Conservation (phyloP, 2,113 vertebrate species). For the Tragulus kanchil region DNA sequence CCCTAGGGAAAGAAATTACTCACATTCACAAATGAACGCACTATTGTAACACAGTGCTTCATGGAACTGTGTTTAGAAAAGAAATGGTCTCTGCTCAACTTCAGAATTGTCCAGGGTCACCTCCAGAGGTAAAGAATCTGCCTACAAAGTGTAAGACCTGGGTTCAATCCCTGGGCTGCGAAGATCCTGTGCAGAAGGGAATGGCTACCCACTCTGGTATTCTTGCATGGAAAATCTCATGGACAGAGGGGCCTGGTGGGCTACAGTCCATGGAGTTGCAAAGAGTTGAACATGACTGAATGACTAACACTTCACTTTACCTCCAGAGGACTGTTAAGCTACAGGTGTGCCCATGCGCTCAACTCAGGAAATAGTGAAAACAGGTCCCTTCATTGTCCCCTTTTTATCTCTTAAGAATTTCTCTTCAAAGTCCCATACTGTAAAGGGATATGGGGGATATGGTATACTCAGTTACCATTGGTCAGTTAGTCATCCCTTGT, state of each 20-base stretch:
- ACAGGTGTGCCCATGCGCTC: not conserved
- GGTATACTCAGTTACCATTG: not conserved
- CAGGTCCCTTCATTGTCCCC: not conserved
- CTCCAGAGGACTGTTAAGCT: not conserved
- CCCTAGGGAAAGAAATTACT: constrained; percentile 46
- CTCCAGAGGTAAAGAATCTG: not conserved
- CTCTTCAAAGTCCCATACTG: not conserved
- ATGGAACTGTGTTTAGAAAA: constrained; percentile 15
- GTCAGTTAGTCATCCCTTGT: not conserved
- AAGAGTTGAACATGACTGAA: too few relatives aligned
- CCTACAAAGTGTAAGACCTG: too few relatives aligned
- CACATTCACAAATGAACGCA: not conserved
- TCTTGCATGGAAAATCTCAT: too few relatives aligned
- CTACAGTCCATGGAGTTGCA: too few relatives aligned
- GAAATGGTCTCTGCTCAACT: constrained; percentile 15
- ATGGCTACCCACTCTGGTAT: too few relatives aligned
- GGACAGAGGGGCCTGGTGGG: too few relatives aligned
- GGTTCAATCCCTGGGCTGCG: too few relatives aligned
- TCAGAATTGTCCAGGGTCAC: constrained; percentile 6
- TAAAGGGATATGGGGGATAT: not conserved
- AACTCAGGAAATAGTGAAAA: constrained; percentile 5
- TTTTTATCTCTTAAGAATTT: not conserved
- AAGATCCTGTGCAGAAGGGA: too few relatives aligned
- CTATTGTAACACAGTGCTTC: not conserved
- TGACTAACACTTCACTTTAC: too few relatives aligned